Base-by-base conservation (phyloP, 2,797 vertebrate species). In the Rousettus madagascariensis region DNA sequence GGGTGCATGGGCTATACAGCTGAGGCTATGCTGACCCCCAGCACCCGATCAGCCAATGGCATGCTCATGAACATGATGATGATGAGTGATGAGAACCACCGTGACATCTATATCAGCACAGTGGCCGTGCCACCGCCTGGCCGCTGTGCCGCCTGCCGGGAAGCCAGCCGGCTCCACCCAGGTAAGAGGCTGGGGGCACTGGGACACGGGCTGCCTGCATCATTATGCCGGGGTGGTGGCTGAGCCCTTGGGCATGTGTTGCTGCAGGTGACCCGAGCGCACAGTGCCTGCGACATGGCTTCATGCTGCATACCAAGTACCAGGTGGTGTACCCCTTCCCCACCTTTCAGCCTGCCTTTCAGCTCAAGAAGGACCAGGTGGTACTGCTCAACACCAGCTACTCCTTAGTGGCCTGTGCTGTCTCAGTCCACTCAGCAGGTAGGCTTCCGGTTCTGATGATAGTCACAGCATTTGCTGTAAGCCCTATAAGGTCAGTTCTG, bases 311-410 rank as follows among this genome's bases (percentile, higher is more conserved):
- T 96, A 99, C 99, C 97, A 99, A 99, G 97, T 99, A 99, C 98
- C 99, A 99, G 98, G 99, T 99, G 98, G 99, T 99, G 1, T 99
- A 99, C 92, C 99, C 99, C 0, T 99, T 99, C 97, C 99, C 99
- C 74, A 99, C 99, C 63, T 99, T 99, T 98, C 99, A 99, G 97
- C 99, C 99, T 0, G 99, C 99, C 71, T 99, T 99, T 97, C 99
- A 99, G 97, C 98, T 99, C 94, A 99, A 99, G 98, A 99, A 99
- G 98, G 99, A 99, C 97, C 99, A 99, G 97, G 99, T 99, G 90
- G 99, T 99, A 95, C 98, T 99, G 86, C 98, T 99, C 68, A 99
- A 99, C 98, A 99, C 99, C 74, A 99, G 99, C 98, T 99, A 99
- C 98, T 99, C 99, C 15, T 98, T 99, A 88, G 99, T 99, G 96